Conservation (phyloP, 2,888 invertebrate species). For the Drosophila yooni region DNA sequence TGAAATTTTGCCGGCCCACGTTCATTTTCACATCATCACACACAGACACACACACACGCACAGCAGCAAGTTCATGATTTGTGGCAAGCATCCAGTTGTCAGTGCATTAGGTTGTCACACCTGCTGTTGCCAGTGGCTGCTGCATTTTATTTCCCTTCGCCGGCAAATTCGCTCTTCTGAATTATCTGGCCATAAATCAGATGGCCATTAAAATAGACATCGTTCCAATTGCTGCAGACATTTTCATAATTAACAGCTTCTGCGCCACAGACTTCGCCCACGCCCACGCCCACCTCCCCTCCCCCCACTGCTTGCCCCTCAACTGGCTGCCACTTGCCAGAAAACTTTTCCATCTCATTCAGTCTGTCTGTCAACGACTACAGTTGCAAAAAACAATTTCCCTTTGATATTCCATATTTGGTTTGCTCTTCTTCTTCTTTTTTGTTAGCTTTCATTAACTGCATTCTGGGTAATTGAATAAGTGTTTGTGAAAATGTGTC, state of each 20-base stretch:
- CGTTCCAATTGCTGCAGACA: constrained; percentile 20
- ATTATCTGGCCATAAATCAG: constrained; percentile 70
- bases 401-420: not conserved
- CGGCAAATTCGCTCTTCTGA: constrained; percentile 65
- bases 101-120: constrained; percentile 12
- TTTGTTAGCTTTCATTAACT: too few species aligned
- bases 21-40: not conserved
- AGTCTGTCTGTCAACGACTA: not conserved
- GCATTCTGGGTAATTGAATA: too few species aligned
- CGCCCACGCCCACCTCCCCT: not conserved
- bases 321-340: not conserved
- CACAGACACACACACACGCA: not conserved
- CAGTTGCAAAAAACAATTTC: not conserved
- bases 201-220: constrained; percentile 41
- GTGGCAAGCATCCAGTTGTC: constrained; percentile 44
- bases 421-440: too few species aligned
- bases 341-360: not conserved
- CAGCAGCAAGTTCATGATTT: constrained; percentile 3
- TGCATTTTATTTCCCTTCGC: constrained; percentile 52
- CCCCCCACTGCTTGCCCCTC: not conserved
- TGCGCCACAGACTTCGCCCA: not conserved
- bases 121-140: constrained; percentile 23
- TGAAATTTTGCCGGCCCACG: constrained; percentile 36
- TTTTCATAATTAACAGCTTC: constrained; percentile 18
- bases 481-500: too few species aligned